Conservation (phyloP, 2,113 vertebrate species). For the Ictidomys tridecemlineatus region DNA sequence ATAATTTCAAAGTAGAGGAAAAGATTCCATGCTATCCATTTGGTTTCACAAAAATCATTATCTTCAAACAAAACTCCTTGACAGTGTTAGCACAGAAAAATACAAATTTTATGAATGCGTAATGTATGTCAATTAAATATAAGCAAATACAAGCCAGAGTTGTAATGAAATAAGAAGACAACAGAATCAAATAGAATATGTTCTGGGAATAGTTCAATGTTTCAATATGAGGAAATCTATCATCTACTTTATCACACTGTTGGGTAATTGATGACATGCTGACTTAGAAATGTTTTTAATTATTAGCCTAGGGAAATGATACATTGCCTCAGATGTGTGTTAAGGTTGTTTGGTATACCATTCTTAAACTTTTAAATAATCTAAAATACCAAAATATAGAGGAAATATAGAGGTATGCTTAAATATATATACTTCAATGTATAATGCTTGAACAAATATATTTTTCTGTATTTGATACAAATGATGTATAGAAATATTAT, state of each 20-base stretch:
- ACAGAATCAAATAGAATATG: neutral
- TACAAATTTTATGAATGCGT: neutral
- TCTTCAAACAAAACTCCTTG: constrained; percentile 6
- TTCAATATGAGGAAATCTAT: neutral
- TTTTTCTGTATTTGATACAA: neutral
- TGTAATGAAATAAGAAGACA: constrained; percentile 41
- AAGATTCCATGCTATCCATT: neutral
- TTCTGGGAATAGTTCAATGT: neutral
- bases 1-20: constrained; percentile 23
- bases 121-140: neutral
- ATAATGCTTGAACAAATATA: constrained; percentile 9
- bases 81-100: constrained; percentile 8
- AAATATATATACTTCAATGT: neutral
- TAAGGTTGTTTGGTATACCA: neutral
- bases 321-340: neutral
- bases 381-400: constrained; percentile 51
- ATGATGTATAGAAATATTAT: too few relatives aligned
- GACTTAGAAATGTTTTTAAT: constrained; percentile 38
- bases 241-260: neutral
- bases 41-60: constrained; percentile 45
- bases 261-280: neutral
- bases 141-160: constrained; percentile 5
- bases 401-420: neutral
- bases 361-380: constrained; percentile 44
- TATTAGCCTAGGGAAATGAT: constrained; percentile 44